Conservation (phyloP, 2,888 invertebrate genomes). For the Phalangium opilio region DNA sequence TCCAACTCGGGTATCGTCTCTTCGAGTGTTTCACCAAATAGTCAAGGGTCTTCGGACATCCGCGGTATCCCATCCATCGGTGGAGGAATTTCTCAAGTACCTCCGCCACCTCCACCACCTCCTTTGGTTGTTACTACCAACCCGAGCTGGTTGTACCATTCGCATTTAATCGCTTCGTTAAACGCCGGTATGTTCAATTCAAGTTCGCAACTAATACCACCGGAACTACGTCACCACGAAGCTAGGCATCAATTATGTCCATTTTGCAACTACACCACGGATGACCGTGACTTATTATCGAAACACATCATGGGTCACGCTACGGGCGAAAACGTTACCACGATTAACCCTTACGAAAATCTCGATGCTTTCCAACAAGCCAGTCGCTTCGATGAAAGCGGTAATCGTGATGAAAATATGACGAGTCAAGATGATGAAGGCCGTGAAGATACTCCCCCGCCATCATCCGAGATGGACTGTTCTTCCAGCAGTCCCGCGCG, state of each 20-base stretch:
- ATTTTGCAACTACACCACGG: constrained; percentile 31
- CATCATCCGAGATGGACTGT: background rate
- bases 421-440: constrained; percentile 1
- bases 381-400: constrained; percentile 26
- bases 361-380: constrained; percentile 18
- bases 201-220: background rate
- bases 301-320: constrained; percentile 33
- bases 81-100: background rate
- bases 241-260: constrained; percentile 25
- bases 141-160: background rate
- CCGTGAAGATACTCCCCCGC: background rate
- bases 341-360: no score
- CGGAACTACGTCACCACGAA: background rate
- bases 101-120: constrained; percentile 7
- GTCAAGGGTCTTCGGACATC: background rate
- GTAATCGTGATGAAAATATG: constrained; percentile 12
- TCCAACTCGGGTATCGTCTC: background rate
- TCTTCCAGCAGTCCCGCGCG: no score
- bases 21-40: background rate
- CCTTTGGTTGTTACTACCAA: background rate
- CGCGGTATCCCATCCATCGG: background rate
- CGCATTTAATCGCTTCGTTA: no score
- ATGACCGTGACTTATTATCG: constrained; percentile 26
- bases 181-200: background rate
- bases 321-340: constrained; percentile 24